These are phyloP conservation scores for Eolophus roseicapilla DNA, from an alignment of 2,113 vertebrate species.

Conservation along the genomic window DNA sequence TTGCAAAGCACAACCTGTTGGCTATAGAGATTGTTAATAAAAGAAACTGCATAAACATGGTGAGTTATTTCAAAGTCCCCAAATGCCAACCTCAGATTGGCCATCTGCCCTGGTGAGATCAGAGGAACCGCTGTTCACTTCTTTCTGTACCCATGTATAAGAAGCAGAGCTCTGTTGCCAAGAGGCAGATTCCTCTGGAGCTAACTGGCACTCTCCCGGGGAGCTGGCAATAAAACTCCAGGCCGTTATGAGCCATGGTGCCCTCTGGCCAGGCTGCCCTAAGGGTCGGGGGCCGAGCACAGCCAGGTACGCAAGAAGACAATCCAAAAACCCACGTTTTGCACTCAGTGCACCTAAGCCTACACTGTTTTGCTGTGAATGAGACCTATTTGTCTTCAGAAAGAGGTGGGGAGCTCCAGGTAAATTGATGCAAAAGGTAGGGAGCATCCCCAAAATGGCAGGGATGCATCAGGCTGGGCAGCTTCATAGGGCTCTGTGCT, in stretches of 20 bases:
- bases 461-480: background rate
- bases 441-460: background rate
- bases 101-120: background rate
- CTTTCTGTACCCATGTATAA: background rate
- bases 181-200: background rate
- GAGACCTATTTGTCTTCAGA: rapidly evolving
- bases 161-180: background rate
- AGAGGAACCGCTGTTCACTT: rapidly evolving
- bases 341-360: too few species aligned
- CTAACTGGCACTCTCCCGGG: background rate
- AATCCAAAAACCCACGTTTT: rapidly evolving
- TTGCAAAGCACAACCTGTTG: background rate
- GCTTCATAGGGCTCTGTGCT: background rate
- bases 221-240: background rate
- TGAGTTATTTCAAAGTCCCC: background rate
- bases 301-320: background rate
- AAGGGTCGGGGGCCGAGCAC: background rate
- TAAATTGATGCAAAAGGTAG: background rate
- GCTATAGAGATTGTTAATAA: background rate
- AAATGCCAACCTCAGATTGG: rapidly evolving
- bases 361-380: rapidly evolving
- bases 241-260: background rate
- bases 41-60: background rate
- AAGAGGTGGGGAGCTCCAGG: background rate
- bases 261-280: background rate